phyloP scores from a whole-genome alignment of 2,113 vertebrate species.

The Lanius collurio region DNA sequence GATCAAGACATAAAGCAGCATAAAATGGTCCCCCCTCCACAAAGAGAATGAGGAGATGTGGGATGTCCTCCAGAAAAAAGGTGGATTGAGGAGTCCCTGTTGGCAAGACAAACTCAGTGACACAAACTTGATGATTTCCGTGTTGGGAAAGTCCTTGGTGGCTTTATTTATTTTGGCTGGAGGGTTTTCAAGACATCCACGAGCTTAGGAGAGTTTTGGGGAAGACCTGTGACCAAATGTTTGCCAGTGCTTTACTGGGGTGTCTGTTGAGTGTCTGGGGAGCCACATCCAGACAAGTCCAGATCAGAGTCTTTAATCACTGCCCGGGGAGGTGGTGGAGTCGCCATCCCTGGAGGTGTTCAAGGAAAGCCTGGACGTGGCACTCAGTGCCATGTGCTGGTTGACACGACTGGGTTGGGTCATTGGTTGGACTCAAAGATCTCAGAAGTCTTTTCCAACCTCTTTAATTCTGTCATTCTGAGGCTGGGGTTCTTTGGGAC shows the following conservation, averaged over 20 bases:
- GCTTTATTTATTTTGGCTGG: not conserved
- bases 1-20: not conserved
- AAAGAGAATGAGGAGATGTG: not conserved
- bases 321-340: not conserved
- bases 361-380: not conserved
- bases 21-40: not conserved
- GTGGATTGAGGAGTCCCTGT: not conserved
- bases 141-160: not conserved
- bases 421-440: not conserved
- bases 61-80: not conserved
- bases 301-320: not conserved
- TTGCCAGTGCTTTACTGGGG: not conserved
- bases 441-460: not conserved
- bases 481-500: not conserved
- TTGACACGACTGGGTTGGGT: not conserved
- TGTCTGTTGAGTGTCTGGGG: fast-evolving
- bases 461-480: not conserved
- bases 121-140: not conserved
- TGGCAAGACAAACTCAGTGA: not conserved
- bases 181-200: not conserved
- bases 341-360: not conserved
- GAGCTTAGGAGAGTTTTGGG: not conserved
- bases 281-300: not conserved
- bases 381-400: not conserved
- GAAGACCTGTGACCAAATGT: not conserved